Evolutionary conservation across 2,888 invertebrate species (phyloP).

Genomic region (Notodonta dromedarius): DNA sequence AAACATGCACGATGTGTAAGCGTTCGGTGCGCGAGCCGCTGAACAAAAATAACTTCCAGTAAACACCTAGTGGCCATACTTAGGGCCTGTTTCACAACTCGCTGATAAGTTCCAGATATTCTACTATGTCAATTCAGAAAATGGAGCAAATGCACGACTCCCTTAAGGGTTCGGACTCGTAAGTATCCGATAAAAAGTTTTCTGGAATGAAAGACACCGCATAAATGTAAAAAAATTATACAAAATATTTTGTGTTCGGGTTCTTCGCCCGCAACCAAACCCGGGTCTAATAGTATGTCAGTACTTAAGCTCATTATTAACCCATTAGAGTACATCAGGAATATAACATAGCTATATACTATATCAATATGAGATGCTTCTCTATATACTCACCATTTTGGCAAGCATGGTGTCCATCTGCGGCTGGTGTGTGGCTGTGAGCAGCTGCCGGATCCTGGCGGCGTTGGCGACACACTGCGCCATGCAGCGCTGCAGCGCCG

Average conservation of each 20-base stretch:
- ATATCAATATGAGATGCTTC: no score
- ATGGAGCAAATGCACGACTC: not conserved
- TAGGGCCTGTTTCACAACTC: conserved; percentile 12
- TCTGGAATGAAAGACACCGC: not conserved
- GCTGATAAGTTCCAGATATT: conserved; percentile 15
- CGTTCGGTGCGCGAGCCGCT: conserved; percentile 4
- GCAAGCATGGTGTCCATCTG: conserved; percentile 80
- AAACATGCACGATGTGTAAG: conserved; percentile 8
- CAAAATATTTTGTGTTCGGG: no score
- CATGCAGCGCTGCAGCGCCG: conserved; percentile 79
- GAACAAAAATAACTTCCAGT: conserved; percentile 20
- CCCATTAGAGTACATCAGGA: no score
- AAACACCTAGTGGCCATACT: conserved; percentile 14
- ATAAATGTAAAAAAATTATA: not conserved
- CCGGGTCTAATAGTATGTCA: no score
- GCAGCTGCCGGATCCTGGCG: conserved; percentile 69
- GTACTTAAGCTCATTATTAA: no score
- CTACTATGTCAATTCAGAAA: not conserved
- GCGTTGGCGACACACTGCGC: conserved; percentile 80
- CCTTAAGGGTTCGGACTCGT: no score
- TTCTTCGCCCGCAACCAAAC: no score
- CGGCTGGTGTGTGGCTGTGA: conserved; percentile 72
- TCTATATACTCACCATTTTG: conserved; percentile 68
- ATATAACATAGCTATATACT: no score
- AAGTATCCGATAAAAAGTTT: no score